phyloP scores from a whole-genome alignment of 2,888 invertebrate genomes.

The Nephrocerus scutellatus region DNA sequence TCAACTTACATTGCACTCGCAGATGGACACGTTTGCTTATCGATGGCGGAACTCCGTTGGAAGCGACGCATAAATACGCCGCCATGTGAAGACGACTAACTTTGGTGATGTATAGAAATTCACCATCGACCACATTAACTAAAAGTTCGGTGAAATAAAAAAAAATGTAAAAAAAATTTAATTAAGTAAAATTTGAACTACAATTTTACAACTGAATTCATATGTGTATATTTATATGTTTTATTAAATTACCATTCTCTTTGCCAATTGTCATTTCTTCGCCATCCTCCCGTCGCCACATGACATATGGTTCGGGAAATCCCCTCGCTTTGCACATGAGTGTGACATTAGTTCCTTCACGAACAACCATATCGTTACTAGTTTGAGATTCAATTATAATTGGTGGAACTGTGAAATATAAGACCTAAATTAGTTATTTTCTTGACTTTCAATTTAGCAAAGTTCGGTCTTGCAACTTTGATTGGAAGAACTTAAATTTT shows the following conservation, averaged over 20 bases:
- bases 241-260: conserved; percentile 62
- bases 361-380: conserved; percentile 84
- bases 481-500: no score
- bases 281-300: conserved; percentile 87
- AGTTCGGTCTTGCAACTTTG: no score
- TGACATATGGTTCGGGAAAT: conserved; percentile 85
- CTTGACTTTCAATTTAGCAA: no score
- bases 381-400: conserved; percentile 83
- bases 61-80: conserved; percentile 86
- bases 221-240: neutral
- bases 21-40: conserved; percentile 78
- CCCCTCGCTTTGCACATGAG: conserved; percentile 81
- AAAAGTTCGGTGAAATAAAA: neutral
- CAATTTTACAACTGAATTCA: neutral
- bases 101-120: conserved; percentile 75
- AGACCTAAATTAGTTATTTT: conserved; percentile 1
- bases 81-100: conserved; percentile 90
- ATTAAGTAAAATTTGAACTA: neutral
- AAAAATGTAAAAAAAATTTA: conserved; percentile 2
- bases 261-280: conserved; percentile 83
- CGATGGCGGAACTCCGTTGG: conserved; percentile 86
- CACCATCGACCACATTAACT: conserved; percentile 86
- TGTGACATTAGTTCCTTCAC: conserved; percentile 82
- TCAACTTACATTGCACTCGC: conserved; percentile 75
- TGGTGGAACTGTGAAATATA: conserved; percentile 68